These are phyloP conservation scores for Acleris sparsana DNA, from an alignment of 2,888 invertebrate genomes.

Conservation along the genomic window DNA sequence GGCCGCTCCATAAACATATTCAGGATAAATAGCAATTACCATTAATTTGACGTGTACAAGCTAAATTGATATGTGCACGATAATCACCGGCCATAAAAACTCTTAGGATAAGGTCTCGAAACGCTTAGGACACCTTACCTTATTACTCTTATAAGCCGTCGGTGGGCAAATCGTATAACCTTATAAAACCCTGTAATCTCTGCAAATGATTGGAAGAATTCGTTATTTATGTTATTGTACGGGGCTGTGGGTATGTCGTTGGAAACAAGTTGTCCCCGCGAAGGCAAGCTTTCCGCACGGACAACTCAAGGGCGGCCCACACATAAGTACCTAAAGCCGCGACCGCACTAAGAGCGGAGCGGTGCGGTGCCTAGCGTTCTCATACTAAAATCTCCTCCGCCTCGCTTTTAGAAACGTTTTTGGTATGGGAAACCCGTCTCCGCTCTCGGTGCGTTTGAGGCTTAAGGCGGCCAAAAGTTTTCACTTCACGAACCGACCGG, in stretches of 20 bases:
- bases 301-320: slow-evolving; percentile 3
- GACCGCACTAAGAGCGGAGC: too few species aligned
- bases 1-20: slow-evolving; percentile 39
- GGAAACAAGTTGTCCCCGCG: slow-evolving; percentile 8
- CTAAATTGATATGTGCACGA: slow-evolving; percentile 31
- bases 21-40: slow-evolving; percentile 41
- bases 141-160: too few species aligned
- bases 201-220: neutral
- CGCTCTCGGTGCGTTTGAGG: neutral
- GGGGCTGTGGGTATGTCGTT: slow-evolving; percentile 1
- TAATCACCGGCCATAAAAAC: slow-evolving; percentile 5
- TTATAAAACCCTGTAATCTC: neutral
- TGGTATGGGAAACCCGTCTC: neutral
- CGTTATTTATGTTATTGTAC: slow-evolving; percentile 2
- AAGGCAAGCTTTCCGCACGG: neutral
- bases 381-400: too few species aligned
- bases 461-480: too few species aligned
- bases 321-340: too few species aligned
- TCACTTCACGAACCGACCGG: too few species aligned
- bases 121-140: too few species aligned
- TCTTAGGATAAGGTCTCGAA: neutral
- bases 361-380: too few species aligned
- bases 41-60: slow-evolving; percentile 24
- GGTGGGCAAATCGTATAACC: too few species aligned
- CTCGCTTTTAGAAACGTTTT: too few species aligned